Percentiles rank a stretch among this genome's conserved stretches.
phyloP scores from a whole-genome alignment of 2,888 invertebrate genomes.

The Synergus umbraculus region DNA sequence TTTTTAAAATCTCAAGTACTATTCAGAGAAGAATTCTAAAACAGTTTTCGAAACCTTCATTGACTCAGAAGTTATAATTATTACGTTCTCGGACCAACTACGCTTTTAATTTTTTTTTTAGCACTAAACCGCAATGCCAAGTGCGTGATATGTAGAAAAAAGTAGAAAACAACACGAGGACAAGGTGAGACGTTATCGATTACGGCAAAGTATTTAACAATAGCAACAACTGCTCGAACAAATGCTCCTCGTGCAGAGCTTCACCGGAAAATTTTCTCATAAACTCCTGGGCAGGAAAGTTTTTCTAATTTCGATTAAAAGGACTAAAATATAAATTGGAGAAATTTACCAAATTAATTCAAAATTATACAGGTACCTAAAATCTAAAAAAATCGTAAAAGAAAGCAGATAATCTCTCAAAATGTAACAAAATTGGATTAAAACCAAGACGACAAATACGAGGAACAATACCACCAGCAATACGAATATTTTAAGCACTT shows the following conservation, averaged over 20 bases:
- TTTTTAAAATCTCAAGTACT: no score
- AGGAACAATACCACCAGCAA: background rate
- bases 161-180: conserved; percentile 8
- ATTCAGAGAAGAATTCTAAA: no score
- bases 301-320: conserved; percentile 7
- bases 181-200: conserved; percentile 18
- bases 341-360: background rate
- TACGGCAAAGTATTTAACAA: conserved; percentile 26
- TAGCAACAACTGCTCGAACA: conserved; percentile 6
- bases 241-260: background rate
- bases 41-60: no score
- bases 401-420: background rate
- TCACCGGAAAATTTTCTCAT: background rate
- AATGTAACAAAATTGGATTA: background rate
- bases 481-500: background rate
- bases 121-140: conserved; percentile 6
- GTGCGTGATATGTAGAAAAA: conserved; percentile 9
- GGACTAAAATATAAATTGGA: background rate
- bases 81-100: background rate
- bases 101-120: background rate
- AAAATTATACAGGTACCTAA: no score
- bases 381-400: background rate
- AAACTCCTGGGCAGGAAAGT: conserved; percentile 6
- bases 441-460: background rate
- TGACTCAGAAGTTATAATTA: conserved; percentile 13